phyloP scores from a whole-genome alignment of 2,797 vertebrate species.

The Acipenser transmontanus region DNA sequence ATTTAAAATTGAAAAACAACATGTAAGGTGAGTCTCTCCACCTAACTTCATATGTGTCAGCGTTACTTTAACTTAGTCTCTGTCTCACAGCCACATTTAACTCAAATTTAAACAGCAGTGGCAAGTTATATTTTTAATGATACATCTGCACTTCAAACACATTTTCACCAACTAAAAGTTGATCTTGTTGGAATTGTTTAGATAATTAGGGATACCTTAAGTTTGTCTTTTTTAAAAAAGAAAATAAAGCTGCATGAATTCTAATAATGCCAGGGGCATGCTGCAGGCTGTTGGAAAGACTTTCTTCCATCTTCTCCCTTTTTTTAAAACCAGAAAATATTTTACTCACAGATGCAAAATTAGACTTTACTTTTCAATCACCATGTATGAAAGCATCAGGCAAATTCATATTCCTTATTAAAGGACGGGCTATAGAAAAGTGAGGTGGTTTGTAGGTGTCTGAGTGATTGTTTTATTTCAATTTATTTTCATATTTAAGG shows the following conservation, averaged over 20 bases:
- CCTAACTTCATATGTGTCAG: no score
- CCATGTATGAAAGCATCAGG: slow-evolving; percentile 60
- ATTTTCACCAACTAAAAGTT: slow-evolving; percentile 1
- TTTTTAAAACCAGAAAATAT: slow-evolving; percentile 58
- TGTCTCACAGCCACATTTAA: no score
- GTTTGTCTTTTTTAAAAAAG: slow-evolving; percentile 49
- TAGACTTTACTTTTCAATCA: slow-evolving; percentile 47
- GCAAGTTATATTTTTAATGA: no score
- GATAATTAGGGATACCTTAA: slow-evolving; percentile 48
- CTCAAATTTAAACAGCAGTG: no score
- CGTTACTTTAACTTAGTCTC: no score
- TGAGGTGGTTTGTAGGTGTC: slow-evolving; percentile 25
- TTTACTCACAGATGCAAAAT: slow-evolving; percentile 35
- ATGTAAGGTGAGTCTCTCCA: no score
- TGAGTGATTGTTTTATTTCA: no score
- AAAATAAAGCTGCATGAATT: slow-evolving; percentile 12
- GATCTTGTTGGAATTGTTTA: slow-evolving; percentile 36
- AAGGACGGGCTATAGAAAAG: slow-evolving; percentile 47
- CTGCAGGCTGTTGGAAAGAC: slow-evolving; percentile 56
- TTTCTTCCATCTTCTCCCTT: slow-evolving; percentile 54
- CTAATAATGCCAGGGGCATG: slow-evolving; percentile 44
- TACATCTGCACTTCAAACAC: no score
- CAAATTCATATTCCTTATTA: slow-evolving; percentile 64
- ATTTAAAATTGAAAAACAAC: no score
- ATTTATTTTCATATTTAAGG: no score